phyloP scores from a whole-genome alignment of 2,797 vertebrate genomes.

The Bovichtus diacanthus region DNA sequence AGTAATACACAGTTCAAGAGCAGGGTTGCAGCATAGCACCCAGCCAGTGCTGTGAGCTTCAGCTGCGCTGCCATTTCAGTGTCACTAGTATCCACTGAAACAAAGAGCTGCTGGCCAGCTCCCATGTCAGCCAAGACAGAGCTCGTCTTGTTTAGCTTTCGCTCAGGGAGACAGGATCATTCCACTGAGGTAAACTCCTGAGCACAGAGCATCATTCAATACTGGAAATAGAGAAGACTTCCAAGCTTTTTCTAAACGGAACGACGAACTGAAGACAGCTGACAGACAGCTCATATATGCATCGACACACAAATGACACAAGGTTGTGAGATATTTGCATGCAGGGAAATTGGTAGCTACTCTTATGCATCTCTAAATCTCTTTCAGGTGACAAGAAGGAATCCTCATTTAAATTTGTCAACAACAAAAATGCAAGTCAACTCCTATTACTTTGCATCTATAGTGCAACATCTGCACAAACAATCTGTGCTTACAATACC shows the following conservation, averaged over 20 bases:
- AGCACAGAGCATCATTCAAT: conserved; percentile 41
- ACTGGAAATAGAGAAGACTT: conserved; percentile 28
- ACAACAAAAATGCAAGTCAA: not conserved
- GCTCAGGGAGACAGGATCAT: conserved; percentile 38
- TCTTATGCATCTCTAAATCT: not conserved
- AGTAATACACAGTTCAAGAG: conserved; percentile 48
- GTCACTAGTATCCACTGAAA: conserved; percentile 62
- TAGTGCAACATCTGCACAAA: conserved; percentile 1
- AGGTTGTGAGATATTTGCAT: conserved; percentile 4
- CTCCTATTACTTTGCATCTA: not conserved
- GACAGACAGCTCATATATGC: conserved; percentile 7
- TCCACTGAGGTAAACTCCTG: conserved; percentile 60
- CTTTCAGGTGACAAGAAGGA: not conserved
- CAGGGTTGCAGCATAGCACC: conserved; percentile 52
- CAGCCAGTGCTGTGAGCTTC: conserved; percentile 50
- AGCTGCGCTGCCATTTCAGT: conserved; percentile 65
- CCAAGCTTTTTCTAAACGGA: conserved; percentile 19
- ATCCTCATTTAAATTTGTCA: not conserved
- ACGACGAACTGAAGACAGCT: conserved; percentile 4
- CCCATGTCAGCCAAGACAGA: conserved; percentile 69
- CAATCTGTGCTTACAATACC: not conserved
- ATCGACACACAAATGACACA: not conserved
- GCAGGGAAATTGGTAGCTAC: conserved; percentile 7
- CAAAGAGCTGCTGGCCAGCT: conserved; percentile 67
- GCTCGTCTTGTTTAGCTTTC: conserved; percentile 65